These are phyloP conservation scores for Jordanella pulchra DNA, from an alignment of 2,797 vertebrate species.

Conservation along the genomic window DNA sequence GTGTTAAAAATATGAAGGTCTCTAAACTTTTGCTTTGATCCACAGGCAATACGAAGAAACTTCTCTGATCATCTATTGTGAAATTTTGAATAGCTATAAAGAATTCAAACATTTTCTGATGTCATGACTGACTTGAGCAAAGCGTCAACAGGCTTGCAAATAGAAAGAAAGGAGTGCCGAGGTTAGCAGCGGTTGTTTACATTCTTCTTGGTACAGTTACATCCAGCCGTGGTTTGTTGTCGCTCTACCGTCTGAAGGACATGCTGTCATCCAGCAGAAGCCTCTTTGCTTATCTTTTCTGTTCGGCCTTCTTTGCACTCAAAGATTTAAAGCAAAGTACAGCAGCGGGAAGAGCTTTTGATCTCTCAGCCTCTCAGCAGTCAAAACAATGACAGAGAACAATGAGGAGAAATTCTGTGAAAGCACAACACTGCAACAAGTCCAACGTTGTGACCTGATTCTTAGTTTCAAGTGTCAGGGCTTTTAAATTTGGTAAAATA, in stretches of 20 bases:
- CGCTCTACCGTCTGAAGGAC: not conserved
- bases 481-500: not conserved
- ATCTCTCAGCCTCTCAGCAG: not conserved
- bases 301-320: not conserved
- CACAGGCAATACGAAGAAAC: not conserved
- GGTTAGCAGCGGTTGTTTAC: not conserved
- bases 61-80: not conserved
- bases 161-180: not conserved
- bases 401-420: not conserved
- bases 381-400: constrained; percentile 4
- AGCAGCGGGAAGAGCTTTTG: not conserved
- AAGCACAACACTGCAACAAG: not conserved
- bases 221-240: not conserved
- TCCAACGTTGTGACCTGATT: not conserved
- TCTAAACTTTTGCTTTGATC: too few species aligned
- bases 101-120: not conserved
- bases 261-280: not conserved
- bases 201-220: not conserved
- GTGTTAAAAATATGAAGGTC: not conserved
- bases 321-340: not conserved
- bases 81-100: not conserved
- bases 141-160: not conserved
- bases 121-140: not conserved
- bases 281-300: not conserved
- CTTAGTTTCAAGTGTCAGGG: not conserved